Evolutionary conservation across 2,888 invertebrate genomes (phyloP).

Genomic region (Theretra japonica): DNA sequence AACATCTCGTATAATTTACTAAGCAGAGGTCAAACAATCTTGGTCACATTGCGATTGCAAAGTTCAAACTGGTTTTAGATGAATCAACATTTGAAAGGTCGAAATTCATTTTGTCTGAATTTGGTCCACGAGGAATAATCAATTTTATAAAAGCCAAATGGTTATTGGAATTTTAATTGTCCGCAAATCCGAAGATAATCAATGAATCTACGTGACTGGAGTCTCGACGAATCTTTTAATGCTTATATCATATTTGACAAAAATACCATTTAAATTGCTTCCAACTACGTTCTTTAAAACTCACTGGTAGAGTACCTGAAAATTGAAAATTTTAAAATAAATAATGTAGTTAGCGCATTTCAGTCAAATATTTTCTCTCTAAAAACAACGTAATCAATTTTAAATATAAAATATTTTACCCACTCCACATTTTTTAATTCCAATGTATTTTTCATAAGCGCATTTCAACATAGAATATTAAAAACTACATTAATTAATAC

Average conservation of each 20-base stretch:
- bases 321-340: no score
- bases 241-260: not conserved
- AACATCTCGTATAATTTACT: constrained; percentile 14
- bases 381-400: no score
- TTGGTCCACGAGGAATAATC: constrained; percentile 16
- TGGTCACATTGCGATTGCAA: constrained; percentile 23
- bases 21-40: constrained; percentile 24
- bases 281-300: no score
- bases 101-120: constrained; percentile 19
- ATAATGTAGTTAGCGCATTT: no score
- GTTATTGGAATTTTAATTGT: not conserved
- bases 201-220: not conserved
- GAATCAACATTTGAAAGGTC: constrained; percentile 26
- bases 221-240: not conserved
- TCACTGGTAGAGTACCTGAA: no score
- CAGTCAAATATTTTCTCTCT: no score
- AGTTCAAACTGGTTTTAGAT: constrained; percentile 29
- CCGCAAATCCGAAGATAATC: not conserved
- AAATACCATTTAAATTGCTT: no score
- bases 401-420: not conserved
- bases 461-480: not conserved
- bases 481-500: not conserved
- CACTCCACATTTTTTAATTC: not conserved
- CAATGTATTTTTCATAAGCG: not conserved
- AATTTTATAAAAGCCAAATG: constrained; percentile 6